Evolutionary conservation across 2,113 vertebrate genomes (phyloP), one percentile per base, ranked within the genome.

Genomic region (Tenrec ecaudatus): DNA sequence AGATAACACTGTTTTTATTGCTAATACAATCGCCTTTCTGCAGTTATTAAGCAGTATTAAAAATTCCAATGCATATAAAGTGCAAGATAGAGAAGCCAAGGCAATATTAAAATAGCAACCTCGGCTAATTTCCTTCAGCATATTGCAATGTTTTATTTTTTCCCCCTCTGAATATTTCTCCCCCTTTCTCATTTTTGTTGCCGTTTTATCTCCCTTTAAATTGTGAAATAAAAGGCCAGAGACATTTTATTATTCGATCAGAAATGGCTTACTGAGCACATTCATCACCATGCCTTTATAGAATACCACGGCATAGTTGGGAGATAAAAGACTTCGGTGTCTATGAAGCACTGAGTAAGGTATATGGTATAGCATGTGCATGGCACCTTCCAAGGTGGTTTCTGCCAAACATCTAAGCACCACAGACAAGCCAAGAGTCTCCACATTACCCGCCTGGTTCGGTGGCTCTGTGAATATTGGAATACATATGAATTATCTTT

Each of bases 181-280:
- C 17, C 84, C 6, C 73, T 38, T 78, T 82, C 15, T 19, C 71
- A 40, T n/a, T 92, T 86, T 64, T 88, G 23, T 60, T 71, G 86
- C 27, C 66, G 4, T 86, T 83, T 95, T 86, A 29, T 82, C 27
- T 92, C 31, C 82, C 69, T 60, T 62, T 31, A 12, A 1, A 40
- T 31, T 79, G 76, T 71, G 69, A 93, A 92, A 22, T 66, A 64
- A 80, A 79, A 87, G 14, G 20, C 88, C 38, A 85, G 75, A 69
- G 38, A 53, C 66, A 91, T 71, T 88, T 73, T 60, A 88, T 73
- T 60, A 88, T 22, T 68, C 6, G 31, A 40, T 36, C 64, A 11
- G 89, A 79, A 82, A 81, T 47, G 90, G n/a, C 68, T 80, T 47
- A 33, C 29, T 12, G 57, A 92, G 79, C 33, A 60, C 77, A 62